Evolutionary conservation across 2,888 invertebrate genomes (phyloP), one percentile per base, ranked within the genome.

Genomic region (Gastrophysa polygoni): DNA sequence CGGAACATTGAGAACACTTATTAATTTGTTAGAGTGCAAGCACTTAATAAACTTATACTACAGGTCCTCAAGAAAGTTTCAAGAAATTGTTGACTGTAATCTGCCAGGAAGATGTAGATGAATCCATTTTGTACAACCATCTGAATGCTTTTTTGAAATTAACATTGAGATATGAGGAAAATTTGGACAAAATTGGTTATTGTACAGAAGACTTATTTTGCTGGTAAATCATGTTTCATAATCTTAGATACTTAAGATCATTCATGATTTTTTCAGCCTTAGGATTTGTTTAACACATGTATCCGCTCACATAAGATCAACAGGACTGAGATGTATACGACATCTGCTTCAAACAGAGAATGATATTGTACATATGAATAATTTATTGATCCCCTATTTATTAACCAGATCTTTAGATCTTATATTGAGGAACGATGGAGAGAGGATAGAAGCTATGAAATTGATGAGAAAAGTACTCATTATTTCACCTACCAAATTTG

Each of bases 401-500:
- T 87, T 97, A 65, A 89, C 90, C 71, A 90, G 95, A 76, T 95
- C 95, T 69, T 87, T 98, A 79, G 98, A 98, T 83, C 84, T 97
- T 66, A 88, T 91, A 81, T 84, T 95, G 50, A 92, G 92, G 73
- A 96, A 95, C 81, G 97, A 98, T 80, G 89, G 94, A 71, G 98
- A 97, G 81, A 87, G 96, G 46, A 89, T 95, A 57, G 97, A 97
- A 82, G 96, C 95, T 0, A 84, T 97, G 72, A 90, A 96, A 74
- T 87, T 98, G 63, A 91, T 94, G 59, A 84, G 93, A 54, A 86
- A 86, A 78, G 86, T 92, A 71, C 80, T 92, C 51, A 85, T 84
- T 74, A 84, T 86, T 76, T 85, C 87, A 32, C 89, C 92, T 0
- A 82, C 84, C 58, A 82, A 85, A 69, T 89, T 96, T 66, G 92